A percentile compares a stretch with the other conserved stretches of the same genome.
These are phyloP conservation scores for Deroptyus accipitrinus DNA, from an alignment of 2,113 vertebrate species.

Conservation along the genomic window DNA sequence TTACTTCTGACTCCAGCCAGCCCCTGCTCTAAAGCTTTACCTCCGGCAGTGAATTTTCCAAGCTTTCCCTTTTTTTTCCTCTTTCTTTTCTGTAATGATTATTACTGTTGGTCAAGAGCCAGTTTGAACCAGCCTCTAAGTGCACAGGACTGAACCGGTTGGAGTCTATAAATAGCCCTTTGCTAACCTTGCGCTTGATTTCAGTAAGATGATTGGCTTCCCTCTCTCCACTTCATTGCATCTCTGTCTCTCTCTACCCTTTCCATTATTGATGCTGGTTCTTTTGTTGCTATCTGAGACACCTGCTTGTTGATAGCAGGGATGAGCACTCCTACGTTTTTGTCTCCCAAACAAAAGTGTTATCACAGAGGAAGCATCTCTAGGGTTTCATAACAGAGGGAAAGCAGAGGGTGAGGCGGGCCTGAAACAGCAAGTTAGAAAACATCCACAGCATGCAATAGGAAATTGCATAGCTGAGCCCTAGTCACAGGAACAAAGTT, in stretches of 20 bases:
- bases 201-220: slow-evolving; percentile 47
- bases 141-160: slow-evolving; percentile 4
- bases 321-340: not conserved
- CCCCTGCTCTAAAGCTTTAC: slow-evolving; percentile 56
- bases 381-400: not conserved
- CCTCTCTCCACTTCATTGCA: slow-evolving; percentile 11
- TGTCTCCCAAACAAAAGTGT: not conserved
- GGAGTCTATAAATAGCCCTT: slow-evolving; percentile 23
- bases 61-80: slow-evolving; percentile 22
- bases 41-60: slow-evolving; percentile 48
- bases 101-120: slow-evolving; percentile 35
- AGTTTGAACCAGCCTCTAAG: slow-evolving; percentile 24
- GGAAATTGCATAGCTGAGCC: not conserved
- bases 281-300: slow-evolving; percentile 4
- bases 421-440: not conserved
- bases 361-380: not conserved
- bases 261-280: slow-evolving; percentile 33
- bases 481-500: not conserved
- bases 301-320: not conserved
- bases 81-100: slow-evolving; percentile 17
- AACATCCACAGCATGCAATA: not conserved
- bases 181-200: slow-evolving; percentile 35
- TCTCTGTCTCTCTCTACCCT: not conserved
- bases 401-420: not conserved
- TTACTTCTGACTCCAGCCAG: slow-evolving; percentile 63